Evolutionary conservation across 2,888 invertebrate species (phyloP).

Genomic region (Neuroscelio doddi): DNA sequence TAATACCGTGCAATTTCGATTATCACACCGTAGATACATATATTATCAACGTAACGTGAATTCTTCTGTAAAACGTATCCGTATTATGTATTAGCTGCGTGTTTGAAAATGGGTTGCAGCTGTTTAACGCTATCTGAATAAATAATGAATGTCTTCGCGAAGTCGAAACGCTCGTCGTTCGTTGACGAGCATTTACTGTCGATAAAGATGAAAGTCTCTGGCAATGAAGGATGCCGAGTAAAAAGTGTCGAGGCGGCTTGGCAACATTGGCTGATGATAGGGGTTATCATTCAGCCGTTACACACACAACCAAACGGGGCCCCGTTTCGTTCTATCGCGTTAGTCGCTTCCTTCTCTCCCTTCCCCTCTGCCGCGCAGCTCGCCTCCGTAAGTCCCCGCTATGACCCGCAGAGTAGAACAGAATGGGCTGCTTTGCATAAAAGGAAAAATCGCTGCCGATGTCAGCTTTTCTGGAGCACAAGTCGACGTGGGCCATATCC

Average conservation of each 20-base stretch:
- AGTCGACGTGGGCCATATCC: conserved; percentile 16
- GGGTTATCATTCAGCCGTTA: conserved; percentile 56
- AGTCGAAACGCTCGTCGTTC: conserved; percentile 21
- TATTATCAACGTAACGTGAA: neutral
- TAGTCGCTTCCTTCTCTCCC: conserved; percentile 51
- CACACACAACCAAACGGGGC: conserved; percentile 40
- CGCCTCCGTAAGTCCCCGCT: conserved; percentile 33
- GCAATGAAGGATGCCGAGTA: conserved; percentile 29
- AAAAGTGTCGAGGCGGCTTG: conserved; percentile 49
- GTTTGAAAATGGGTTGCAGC: conserved; percentile 36
- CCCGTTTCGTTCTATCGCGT: conserved; percentile 48
- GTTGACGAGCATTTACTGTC: conserved; percentile 26
- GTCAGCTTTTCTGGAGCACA: conserved; percentile 27
- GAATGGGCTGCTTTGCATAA: conserved; percentile 28
- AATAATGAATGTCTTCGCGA: conserved; percentile 37
- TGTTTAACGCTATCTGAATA: conserved; percentile 41
- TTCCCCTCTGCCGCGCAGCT: conserved; percentile 18
- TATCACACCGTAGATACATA: no score
- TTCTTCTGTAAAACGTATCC: conserved; percentile 5
- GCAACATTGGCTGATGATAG: conserved; percentile 56
- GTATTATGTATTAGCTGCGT: conserved; percentile 5
- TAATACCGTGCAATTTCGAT: no score
- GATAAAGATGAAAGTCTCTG: conserved; percentile 34
- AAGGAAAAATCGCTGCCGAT: conserved; percentile 33
- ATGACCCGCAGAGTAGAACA: conserved; percentile 14